A percentile compares a stretch with the other conserved stretches of the same genome.
phyloP scores from a whole-genome alignment of 2,888 invertebrate species.

The Callosobruchus maculatus region DNA sequence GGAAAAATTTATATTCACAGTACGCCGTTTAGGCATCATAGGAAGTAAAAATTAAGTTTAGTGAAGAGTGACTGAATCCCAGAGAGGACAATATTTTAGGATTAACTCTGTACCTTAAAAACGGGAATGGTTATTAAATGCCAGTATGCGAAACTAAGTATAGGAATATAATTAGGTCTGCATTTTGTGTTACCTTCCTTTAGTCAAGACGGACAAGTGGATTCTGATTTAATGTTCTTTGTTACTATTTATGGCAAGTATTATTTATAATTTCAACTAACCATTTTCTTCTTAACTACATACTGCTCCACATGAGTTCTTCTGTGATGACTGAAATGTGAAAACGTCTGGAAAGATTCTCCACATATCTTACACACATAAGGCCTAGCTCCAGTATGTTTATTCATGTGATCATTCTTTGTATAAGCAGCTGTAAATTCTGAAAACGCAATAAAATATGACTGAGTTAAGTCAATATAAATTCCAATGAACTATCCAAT shows the following conservation, averaged over 20 bases:
- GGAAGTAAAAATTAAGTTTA: too few species aligned
- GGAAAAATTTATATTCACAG: too few species aligned
- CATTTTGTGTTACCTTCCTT: too few species aligned
- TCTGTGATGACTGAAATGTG: not conserved
- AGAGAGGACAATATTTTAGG: too few species aligned
- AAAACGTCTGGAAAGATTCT: slow-evolving; percentile 1
- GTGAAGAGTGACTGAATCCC: too few species aligned
- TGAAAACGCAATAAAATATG: not conserved
- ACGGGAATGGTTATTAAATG: too few species aligned
- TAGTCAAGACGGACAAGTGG: too few species aligned
- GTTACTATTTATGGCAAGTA: not conserved
- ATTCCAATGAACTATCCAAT: not conserved
- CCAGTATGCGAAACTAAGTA: too few species aligned
- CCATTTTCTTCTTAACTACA: not conserved
- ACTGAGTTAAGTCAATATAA: not conserved
- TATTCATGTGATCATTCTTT: slow-evolving; percentile 2
- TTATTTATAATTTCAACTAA: not conserved
- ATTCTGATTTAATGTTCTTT: too few species aligned
- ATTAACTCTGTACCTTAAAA: too few species aligned
- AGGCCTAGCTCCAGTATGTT: slow-evolving; percentile 1
- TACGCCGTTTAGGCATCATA: too few species aligned
- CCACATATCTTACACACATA: slow-evolving; percentile 1
- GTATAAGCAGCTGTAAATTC: not conserved
- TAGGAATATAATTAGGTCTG: too few species aligned
- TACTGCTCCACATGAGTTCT: slow-evolving; percentile 16